Base-by-base conservation (phyloP, 23 tunicate species). In the Styela plicata region DNA sequence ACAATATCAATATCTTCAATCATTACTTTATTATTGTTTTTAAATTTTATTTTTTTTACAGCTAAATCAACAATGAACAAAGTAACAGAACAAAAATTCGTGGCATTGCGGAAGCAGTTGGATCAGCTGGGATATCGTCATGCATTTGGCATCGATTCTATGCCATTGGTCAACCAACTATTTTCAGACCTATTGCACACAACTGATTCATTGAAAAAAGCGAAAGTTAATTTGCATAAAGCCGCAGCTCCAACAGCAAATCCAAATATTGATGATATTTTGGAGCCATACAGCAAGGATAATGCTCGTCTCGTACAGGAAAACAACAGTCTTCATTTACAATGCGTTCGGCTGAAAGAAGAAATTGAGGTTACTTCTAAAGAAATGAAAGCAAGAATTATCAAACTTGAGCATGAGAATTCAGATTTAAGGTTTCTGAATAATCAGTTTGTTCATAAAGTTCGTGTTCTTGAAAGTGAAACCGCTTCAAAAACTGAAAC, bases 61-160 rank as follows among this genome's bases (percentile, higher is more conserved):
- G 57, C 7, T 44, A 13, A 44, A 5, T 44, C 57, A 44, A n/a
- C 29, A 7, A 90, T 90, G 95, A 80, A 63, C 62, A 75, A 78
- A 57, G 34, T 83, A 1, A 91, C 97, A 33, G 98, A 93, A 77
- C 86, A 88, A 70, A 93, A 93, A 63, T 93, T 84, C 75, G 89
- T 93, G 0, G 35, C 89, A 2, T 69, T 93, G 17, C 81, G 98
- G 57, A 93, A 93, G 83, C 69, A 85, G 24, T 57, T 93, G 79
- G 98, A 93, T 61, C 98, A 88, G 31, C 89, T 93, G 26, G 98
- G 98, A 10, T 93, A 93, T 76, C 85, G 98, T 1, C 98, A 93
- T 79, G 87, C 98, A 27, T 80, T 93, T 24, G 98, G 89, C 31
- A 84, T 93, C 31, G 98, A 93, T 29, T 88, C 98, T 21, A 32